Percentiles rank a stretch among this genome's conserved stretches.
Conservation (phyloP, 1,140 invertebrate genomes). For the Hyphantria cunea region DNA sequence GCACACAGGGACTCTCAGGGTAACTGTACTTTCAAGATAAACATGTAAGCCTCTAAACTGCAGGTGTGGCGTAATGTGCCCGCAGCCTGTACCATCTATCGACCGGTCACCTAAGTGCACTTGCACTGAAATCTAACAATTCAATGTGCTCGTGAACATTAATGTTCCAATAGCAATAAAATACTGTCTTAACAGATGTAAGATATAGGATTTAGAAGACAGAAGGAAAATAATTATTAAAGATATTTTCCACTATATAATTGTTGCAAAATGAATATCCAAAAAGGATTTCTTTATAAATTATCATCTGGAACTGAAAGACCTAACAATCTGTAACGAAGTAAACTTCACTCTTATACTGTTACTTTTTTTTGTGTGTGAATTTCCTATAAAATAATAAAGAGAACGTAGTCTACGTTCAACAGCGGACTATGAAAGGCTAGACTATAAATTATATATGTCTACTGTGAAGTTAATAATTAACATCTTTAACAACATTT, state of each 20-base stretch:
- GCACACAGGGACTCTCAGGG: constrained; percentile 45
- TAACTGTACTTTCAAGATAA: constrained; percentile 51
- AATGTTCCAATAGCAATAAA: background rate
- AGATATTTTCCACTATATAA: background rate
- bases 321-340: no score
- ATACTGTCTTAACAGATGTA: background rate
- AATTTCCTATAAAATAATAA: no score
- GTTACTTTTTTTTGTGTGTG: no score
- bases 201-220: background rate
- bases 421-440: no score
- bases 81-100: constrained; percentile 55
- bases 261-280: background rate
- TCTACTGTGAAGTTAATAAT: no score
- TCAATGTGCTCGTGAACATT: background rate
- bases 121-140: background rate
- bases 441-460: no score
- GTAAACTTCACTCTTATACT: no score
- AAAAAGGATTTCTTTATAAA: no score
- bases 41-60: constrained; percentile 42
- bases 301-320: no score
- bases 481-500: no score
- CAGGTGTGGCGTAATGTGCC: constrained; percentile 63
- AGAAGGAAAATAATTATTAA: background rate
- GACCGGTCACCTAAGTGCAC: constrained; percentile 56
- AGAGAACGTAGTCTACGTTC: no score